A percentile compares a stretch with the other conserved stretches of the same genome.
These are phyloP conservation scores for Patella caerulea DNA, from an alignment of 2,888 invertebrate genomes.

Conservation along the genomic window DNA sequence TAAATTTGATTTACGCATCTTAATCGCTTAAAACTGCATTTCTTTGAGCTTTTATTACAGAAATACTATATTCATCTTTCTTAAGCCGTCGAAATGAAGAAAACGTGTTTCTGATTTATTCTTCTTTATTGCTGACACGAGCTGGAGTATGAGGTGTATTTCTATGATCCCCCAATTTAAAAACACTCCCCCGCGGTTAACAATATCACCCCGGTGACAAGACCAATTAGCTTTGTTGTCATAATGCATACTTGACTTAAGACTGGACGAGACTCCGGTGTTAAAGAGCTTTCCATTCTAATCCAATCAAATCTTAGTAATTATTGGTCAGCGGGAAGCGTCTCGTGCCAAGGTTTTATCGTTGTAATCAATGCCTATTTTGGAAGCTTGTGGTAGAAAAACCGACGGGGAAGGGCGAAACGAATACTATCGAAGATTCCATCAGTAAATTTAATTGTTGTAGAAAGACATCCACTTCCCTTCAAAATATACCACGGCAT, in stretches of 20 bases:
- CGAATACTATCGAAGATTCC: not conserved
- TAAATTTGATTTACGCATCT: no score
- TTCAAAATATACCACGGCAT: not conserved
- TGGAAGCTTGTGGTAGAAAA: not conserved
- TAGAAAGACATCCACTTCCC: not conserved
- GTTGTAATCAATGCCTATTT: not conserved
- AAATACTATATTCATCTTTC: not conserved
- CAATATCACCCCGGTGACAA: conserved; percentile 3
- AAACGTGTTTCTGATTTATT: conserved; percentile 9
- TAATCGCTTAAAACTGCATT: no score
- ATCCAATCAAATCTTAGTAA: conserved; percentile 8
- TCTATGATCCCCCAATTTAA: conserved; percentile 7
- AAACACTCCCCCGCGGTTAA: conserved; percentile 5
- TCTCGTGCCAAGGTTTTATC: conserved; percentile 2
- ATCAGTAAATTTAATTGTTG: not conserved
- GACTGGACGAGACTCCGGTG: not conserved
- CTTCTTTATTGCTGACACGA: conserved; percentile 5
- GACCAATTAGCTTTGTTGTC: conserved; percentile 9
- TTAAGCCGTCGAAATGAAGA: not conserved
- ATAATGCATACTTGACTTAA: not conserved
- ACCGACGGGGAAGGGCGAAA: not conserved
- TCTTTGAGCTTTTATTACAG: not conserved
- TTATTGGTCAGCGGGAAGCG: conserved; percentile 5
- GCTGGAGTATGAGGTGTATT: not conserved
- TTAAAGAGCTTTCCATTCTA: conserved; percentile 4